These are phyloP conservation scores for Dryobates pubescens DNA, from an alignment of 2,797 vertebrate species.

Conservation along the genomic window DNA sequence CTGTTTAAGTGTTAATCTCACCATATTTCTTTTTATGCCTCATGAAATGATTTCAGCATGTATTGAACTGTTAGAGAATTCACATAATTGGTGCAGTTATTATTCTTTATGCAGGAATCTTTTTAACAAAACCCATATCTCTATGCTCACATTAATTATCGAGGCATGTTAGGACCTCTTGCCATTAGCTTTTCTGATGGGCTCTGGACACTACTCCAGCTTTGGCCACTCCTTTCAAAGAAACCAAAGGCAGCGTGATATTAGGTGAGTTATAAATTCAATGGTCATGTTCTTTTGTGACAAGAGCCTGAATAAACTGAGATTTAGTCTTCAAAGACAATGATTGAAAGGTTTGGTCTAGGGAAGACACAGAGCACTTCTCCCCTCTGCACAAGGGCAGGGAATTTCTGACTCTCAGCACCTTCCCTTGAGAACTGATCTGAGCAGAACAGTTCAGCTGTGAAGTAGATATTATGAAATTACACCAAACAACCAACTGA, in stretches of 20 bases:
- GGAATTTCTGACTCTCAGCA: not conserved
- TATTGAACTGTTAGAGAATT: slow-evolving; percentile 38
- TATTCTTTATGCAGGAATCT: not conserved
- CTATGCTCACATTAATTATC: not conserved
- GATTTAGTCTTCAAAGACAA: not conserved
- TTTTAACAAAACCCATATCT: not conserved
- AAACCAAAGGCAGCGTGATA: not conserved
- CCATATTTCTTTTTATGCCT: slow-evolving; percentile 46
- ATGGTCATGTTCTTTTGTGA: not conserved
- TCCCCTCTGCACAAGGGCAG: not conserved
- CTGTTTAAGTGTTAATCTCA: slow-evolving; percentile 65
- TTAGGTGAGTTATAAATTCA: not conserved
- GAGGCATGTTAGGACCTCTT: not conserved
- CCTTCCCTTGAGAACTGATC: not conserved
- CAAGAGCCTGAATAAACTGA: not conserved
- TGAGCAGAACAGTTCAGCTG: not conserved
- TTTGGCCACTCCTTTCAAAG: not conserved
- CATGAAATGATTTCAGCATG: slow-evolving; percentile 39
- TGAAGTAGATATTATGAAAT: not conserved
- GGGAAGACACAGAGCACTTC: not conserved
- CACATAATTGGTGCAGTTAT: not conserved
- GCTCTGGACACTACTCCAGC: not conserved
- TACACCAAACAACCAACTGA: not conserved
- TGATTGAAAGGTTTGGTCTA: not conserved
- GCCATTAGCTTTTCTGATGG: not conserved